phyloP scores from a whole-genome alignment of 2,888 invertebrate species.

The Atrina japonica region DNA sequence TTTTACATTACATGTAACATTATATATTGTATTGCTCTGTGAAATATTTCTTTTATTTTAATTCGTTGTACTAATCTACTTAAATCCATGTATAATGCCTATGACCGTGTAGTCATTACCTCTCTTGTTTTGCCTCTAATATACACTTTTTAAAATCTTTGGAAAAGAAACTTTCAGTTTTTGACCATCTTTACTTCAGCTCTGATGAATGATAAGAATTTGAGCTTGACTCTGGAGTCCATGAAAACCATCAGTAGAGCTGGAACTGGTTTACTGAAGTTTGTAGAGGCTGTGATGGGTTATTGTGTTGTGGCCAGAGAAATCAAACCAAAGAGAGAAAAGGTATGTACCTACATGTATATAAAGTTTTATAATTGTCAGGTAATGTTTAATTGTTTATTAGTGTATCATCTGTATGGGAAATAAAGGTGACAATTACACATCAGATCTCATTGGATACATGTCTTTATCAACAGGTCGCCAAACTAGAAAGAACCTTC shows the following conservation, averaged over 20 bases:
- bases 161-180: not conserved
- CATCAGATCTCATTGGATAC: too few relatives aligned
- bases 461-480: slow-evolving; percentile 82
- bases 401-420: too few relatives aligned
- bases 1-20: too few relatives aligned
- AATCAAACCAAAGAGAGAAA: slow-evolving; percentile 85
- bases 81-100: too few relatives aligned
- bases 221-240: slow-evolving; percentile 85
- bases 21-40: too few relatives aligned
- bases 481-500: slow-evolving; percentile 88
- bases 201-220: slow-evolving; percentile 77
- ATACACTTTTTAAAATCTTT: not conserved
- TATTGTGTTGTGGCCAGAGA: slow-evolving; percentile 94
- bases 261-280: slow-evolving; percentile 91
- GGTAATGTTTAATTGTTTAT: too few relatives aligned
- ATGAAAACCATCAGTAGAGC: slow-evolving; percentile 93
- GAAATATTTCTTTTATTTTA: too few relatives aligned
- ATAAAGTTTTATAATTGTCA: not conserved
- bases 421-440: too few relatives aligned
- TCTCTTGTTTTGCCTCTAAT: not conserved
- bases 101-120: not conserved
- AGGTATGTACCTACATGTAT: too few relatives aligned
- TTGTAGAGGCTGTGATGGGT: slow-evolving; percentile 92
- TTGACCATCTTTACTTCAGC: slow-evolving; percentile 52
- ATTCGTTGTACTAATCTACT: too few relatives aligned